phyloP scores from a whole-genome alignment of 2,113 vertebrate species.

The Mirza zaza region DNA sequence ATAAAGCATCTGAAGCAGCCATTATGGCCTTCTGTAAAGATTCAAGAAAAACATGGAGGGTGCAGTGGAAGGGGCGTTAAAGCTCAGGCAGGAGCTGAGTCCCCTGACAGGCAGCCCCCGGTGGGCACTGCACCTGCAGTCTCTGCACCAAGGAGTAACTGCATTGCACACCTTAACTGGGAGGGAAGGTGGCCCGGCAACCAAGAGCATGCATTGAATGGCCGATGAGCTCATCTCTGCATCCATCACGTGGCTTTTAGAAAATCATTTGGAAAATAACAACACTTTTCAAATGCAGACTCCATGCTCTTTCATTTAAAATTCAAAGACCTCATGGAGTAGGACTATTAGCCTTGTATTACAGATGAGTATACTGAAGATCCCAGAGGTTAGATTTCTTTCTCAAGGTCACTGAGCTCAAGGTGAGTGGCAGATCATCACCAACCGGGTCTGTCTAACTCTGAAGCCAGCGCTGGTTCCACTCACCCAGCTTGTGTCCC shows the following conservation, averaged over 20 bases:
- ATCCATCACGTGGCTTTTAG: neutral
- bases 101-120: neutral
- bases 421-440: neutral
- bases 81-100: accelerated
- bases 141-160: too few relatives aligned
- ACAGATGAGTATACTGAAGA: neutral
- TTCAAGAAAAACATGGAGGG: neutral
- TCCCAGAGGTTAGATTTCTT: neutral
- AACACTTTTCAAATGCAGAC: accelerated
- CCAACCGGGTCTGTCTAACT: neutral
- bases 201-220: accelerated
- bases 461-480: neutral
- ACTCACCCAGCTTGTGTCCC: neutral
- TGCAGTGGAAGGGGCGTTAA: neutral
- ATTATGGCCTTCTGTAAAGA: neutral
- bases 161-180: neutral
- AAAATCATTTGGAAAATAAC: neutral
- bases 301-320: neutral
- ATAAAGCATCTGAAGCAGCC: neutral
- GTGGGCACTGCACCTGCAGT: neutral
- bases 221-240: neutral
- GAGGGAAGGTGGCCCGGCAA: neutral
- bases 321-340: neutral
- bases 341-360: accelerated
- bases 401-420: neutral